A percentile compares a stretch with the other conserved stretches of the same genome.
Conservation (phyloP, 2,797 vertebrate species). For the Xenops minutus region DNA sequence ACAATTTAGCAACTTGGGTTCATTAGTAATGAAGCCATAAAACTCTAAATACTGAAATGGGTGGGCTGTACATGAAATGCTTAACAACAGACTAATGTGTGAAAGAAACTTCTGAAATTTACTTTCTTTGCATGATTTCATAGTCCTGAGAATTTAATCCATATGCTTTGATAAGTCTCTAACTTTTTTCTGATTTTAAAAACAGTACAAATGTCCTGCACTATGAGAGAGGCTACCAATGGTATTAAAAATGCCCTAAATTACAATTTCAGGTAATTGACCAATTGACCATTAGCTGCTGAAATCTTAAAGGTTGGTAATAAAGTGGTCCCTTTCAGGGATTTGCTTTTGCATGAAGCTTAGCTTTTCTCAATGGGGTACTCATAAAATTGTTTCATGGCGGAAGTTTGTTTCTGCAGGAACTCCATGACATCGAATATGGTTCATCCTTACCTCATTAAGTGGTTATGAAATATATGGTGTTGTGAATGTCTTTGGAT, state of each 20-base stretch:
- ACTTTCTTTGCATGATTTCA: neutral
- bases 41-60: constrained; percentile 10
- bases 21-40: constrained; percentile 4
- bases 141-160: neutral
- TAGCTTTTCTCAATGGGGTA: neutral
- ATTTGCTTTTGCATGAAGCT: neutral
- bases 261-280: neutral
- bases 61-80: neutral
- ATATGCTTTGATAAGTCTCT: neutral
- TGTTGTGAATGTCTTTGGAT: neutral
- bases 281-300: neutral
- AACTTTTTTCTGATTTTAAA: neutral
- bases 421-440: neutral
- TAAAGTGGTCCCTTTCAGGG: neutral
- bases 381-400: neutral
- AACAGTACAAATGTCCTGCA: neutral
- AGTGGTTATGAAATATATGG: neutral
- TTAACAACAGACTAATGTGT: constrained; percentile 1
- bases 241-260: neutral
- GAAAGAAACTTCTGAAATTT: neutral
- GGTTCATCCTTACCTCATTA: neutral
- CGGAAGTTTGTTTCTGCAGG: neutral
- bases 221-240: neutral
- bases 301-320: neutral
- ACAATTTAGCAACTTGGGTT: constrained; percentile 13